Evolutionary conservation across 2,888 invertebrate species (phyloP).

Genomic region (Tupiocoris notatus): DNA sequence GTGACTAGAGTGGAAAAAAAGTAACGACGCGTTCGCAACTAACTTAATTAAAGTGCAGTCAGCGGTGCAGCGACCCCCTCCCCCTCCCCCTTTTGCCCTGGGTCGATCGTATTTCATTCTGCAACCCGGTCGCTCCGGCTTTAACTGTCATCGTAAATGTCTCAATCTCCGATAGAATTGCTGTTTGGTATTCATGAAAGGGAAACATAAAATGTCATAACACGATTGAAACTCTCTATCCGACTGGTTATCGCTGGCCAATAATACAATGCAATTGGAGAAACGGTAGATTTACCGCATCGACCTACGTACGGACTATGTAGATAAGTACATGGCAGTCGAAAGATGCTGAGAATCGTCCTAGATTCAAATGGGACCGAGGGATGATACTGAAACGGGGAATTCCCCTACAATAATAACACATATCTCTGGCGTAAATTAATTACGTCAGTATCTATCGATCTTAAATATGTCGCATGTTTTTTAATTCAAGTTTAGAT

Average conservation of each 20-base stretch:
- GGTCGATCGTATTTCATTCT: constrained; percentile 16
- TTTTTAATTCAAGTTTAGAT: no score
- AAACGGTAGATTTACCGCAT: background rate
- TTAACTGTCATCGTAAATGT: constrained; percentile 27
- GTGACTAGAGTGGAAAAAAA: no score
- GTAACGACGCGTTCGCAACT: background rate
- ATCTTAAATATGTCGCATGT: no score
- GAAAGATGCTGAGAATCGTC: no score
- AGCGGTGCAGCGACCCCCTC: background rate
- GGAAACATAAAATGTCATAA: background rate
- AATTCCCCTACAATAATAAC: no score
- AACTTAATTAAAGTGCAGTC: constrained; percentile 18
- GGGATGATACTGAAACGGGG: no score
- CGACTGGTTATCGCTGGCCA: background rate
- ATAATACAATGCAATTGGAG: background rate
- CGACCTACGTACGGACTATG: background rate
- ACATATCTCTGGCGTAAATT: no score
- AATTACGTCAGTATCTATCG: no score
- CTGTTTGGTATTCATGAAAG: background rate
- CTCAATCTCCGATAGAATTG: background rate
- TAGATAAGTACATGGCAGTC: no score
- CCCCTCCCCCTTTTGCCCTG: no score
- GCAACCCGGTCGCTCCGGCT: constrained; percentile 3
- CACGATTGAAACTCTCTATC: background rate
- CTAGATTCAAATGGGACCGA: no score